Percentiles rank a stretch among this genome's conserved stretches.
Conservation (phyloP, 2,888 invertebrate genomes). For the Mechanitis messenoides region DNA sequence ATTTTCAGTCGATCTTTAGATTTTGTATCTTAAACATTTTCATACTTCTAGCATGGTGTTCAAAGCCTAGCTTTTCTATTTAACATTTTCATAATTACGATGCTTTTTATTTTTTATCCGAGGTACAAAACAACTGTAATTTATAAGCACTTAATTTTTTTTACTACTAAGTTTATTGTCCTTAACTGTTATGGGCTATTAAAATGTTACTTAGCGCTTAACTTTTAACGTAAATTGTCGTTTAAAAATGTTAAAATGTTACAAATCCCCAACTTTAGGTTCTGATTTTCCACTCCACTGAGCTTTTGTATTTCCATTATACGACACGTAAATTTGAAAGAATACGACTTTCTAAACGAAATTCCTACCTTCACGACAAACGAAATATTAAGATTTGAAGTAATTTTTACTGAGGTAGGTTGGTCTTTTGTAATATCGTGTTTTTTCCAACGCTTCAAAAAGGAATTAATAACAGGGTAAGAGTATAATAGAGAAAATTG, state of each 20-base stretch:
- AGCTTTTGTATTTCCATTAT: constrained; percentile 20
- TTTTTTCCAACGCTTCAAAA: neutral
- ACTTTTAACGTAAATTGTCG: constrained; percentile 1
- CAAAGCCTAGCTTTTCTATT: neutral
- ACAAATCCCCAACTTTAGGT: constrained; percentile 15
- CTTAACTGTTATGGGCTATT: neutral
- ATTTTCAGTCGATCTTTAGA: too few species aligned
- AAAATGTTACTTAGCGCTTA: neutral
- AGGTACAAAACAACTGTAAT: neutral
- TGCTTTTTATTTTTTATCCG: too few species aligned
- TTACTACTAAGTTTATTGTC: neutral
- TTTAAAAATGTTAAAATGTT: neutral
- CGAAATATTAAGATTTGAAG: constrained; percentile 4
- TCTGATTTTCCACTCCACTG: constrained; percentile 21
- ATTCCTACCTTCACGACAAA: constrained; percentile 14
- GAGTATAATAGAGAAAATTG: too few species aligned
- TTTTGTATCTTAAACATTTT: too few species aligned
- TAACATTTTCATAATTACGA: too few species aligned
- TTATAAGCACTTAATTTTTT: neutral
- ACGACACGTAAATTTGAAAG: constrained; percentile 20
- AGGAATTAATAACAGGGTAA: too few species aligned
- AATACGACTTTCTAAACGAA: constrained; percentile 8
- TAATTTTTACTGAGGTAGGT: neutral
- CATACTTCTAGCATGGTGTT: too few species aligned
- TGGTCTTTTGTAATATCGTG: constrained; percentile 9